These are phyloP conservation scores for Chelonus formosanus DNA, from an alignment of 2,888 invertebrate genomes.

Conservation along the genomic window DNA sequence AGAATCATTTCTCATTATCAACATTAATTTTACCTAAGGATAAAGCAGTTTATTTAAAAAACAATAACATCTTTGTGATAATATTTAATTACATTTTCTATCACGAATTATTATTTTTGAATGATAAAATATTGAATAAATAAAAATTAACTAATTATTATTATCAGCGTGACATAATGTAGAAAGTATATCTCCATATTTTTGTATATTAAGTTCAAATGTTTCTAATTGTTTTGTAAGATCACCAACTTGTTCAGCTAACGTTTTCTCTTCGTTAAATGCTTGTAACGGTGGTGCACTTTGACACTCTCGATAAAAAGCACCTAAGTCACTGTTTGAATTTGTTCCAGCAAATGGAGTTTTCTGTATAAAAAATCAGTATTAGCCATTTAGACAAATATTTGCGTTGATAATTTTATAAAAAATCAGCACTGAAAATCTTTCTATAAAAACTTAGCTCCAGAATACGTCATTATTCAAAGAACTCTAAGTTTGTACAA, in stretches of 20 bases:
- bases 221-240: conserved; percentile 77
- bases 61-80: no score
- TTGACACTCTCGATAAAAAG: conserved; percentile 83
- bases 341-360: conserved; percentile 81
- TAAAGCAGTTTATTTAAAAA: no score
- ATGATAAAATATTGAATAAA: no score
- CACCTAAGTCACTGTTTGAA: conserved; percentile 77
- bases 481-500: no score
- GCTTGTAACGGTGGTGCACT: conserved; percentile 72
- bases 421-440: background rate
- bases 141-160: conserved; percentile 64
- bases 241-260: conserved; percentile 70
- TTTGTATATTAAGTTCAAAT: conserved; percentile 78
- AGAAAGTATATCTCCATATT: conserved; percentile 80
- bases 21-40: no score
- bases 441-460: no score
- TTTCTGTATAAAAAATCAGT: conserved; percentile 69
- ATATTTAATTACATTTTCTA: no score
- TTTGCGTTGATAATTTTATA: background rate
- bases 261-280: conserved; percentile 66
- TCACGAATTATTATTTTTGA: no score
- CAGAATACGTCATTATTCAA: no score
- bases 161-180: conserved; percentile 75
- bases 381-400: background rate
- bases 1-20: no score